Evolutionary conservation across 2,797 vertebrate species (phyloP), one percentile per base, ranked within the genome.

Genomic region (Coluber constrictor): DNA sequence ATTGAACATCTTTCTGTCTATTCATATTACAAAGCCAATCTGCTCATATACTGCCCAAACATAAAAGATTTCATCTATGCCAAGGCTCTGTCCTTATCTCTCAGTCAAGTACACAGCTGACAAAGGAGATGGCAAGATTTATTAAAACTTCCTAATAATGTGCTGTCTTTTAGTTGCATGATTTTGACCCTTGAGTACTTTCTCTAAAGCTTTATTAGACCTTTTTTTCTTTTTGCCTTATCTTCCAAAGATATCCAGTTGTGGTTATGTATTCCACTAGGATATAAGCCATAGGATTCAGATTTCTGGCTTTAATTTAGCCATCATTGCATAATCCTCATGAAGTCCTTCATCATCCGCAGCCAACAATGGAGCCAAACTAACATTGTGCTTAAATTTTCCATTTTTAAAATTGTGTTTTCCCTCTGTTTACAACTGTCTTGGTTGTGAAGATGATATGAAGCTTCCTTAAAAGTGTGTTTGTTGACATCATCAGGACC

Each of bases 1-100:
- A 88, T 43, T 47, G 70, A 89, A 88, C 47, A 47, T 93, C 57
- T 91, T 91, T 86, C 70, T 91, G 66, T 93, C 93, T 93, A 56
- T 86, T 93, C 55, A 7, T 32, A 91, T 89, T 91, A 89, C 27
- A 43, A 91, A 91, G 4, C 66, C 70, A 37, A 79, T 91, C 66
- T 89, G 90, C 90, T 91, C 63, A 79, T 88, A 55, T 25, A 12
- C 86, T 61, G 57, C 47, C 79, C 25, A 83, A 91, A 89, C 66
- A 86, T 63, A 91, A 83, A 83, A 63, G 43, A 88, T 8, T 20
- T 9, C 11, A 29, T 43, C 54, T 29, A 83, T 15, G 60, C 16
- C 74, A 91, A 91, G 56, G 63, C 63, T 63, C 86, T 86, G 57
- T 86, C 89, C 70, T 86, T 88, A 88, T 94, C 74, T 90, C 66